These are phyloP conservation scores for Furcifer pardalis DNA, from an alignment of 2,797 vertebrate genomes.

Conservation along the genomic window DNA sequence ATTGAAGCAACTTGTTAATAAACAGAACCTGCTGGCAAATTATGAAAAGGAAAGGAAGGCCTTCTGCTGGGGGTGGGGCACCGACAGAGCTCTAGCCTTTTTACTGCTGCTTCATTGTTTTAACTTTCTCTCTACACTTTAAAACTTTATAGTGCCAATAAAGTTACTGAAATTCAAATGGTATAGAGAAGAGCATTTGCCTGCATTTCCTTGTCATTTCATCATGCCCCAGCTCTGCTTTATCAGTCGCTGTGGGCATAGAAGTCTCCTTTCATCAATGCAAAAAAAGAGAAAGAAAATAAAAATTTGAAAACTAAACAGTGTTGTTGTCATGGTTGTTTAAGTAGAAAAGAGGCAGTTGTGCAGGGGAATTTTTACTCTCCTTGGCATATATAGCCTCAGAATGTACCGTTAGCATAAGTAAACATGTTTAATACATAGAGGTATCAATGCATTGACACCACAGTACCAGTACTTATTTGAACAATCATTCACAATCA, in stretches of 20 bases:
- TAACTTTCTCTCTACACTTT: constrained; percentile 31
- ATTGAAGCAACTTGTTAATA: background rate
- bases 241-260: accelerated
- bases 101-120: background rate
- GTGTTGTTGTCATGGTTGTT: background rate
- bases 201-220: constrained; percentile 21
- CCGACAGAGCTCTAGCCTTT: background rate
- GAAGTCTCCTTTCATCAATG: constrained; percentile 16
- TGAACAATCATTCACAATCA: background rate
- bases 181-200: constrained; percentile 7
- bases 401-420: background rate
- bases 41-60: constrained; percentile 12
- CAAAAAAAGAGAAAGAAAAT: background rate
- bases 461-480: background rate
- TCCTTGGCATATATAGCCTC: background rate
- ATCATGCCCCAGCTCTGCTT: constrained; percentile 39
- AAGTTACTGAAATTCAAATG: constrained; percentile 19
- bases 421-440: background rate
- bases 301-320: background rate
- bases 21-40: background rate
- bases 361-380: background rate
- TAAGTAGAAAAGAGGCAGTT: background rate
- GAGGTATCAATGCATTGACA: background rate
- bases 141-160: constrained; percentile 1
- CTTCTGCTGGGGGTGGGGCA: background rate